Conservation (phyloP, 2,797 vertebrate species). For the Hoplostethus atlanticus region DNA sequence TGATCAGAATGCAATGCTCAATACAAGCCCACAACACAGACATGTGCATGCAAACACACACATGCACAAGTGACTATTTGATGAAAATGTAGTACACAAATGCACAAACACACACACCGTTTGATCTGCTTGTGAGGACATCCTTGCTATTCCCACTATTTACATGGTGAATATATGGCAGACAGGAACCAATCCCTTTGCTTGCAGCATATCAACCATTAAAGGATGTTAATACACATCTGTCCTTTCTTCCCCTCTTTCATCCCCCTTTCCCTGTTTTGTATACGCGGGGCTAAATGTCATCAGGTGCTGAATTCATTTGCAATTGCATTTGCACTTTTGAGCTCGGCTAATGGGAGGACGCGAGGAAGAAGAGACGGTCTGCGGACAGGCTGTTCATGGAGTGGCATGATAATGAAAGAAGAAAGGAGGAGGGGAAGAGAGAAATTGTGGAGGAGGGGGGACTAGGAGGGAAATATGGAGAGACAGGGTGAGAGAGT, state of each 20-base stretch:
- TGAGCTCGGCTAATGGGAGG: conserved; percentile 13
- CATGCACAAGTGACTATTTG: no score
- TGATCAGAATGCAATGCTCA: neutral
- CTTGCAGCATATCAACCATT: neutral
- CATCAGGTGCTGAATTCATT: conserved; percentile 44
- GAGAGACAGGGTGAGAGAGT: neutral
- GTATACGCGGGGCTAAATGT: conserved; percentile 12
- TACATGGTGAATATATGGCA: conserved; percentile 1
- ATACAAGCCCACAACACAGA: no score
- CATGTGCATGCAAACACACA: no score
- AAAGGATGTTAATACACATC: no score
- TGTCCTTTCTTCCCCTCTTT: neutral
- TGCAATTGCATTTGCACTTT: neutral
- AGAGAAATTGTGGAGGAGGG: neutral
- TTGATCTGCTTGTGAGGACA: no score
- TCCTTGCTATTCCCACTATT: neutral
- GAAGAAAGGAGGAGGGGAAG: neutral
- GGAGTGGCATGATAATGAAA: neutral
- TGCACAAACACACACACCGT: no score
- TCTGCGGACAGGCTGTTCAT: conserved; percentile 5
- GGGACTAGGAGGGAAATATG: neutral
- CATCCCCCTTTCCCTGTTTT: neutral
- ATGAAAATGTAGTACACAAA: no score
- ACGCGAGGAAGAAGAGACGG: neutral
- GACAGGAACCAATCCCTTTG: neutral